Evolutionary conservation across 2,797 vertebrate genomes (phyloP).

Genomic region (Poeciliopsis turneri): DNA sequence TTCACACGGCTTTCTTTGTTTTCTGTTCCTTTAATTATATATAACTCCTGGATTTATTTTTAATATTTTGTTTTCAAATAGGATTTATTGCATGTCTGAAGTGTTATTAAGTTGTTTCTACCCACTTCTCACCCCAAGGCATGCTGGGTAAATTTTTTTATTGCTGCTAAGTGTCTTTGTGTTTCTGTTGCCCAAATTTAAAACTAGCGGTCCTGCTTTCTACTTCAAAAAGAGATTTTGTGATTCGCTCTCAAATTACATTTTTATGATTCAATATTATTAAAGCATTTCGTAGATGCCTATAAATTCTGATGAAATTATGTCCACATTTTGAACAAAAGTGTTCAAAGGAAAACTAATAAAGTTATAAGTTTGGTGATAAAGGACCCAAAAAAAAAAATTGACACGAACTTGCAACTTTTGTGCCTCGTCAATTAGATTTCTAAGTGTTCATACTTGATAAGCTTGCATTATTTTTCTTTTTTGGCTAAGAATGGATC

Average conservation of each 20-base stretch:
- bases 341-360: no score
- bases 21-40: no score
- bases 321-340: no score
- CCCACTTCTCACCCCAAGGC: not conserved
- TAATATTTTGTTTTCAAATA: not conserved
- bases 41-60: not conserved
- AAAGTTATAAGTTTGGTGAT: no score
- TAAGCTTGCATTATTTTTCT: not conserved
- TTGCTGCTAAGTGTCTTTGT: not conserved
- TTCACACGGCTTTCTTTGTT: not conserved
- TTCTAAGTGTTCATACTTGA: not conserved
- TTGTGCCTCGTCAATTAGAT: not conserved
- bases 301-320: no score
- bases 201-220: not conserved
- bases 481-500: not conserved
- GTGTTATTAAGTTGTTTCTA: not conserved
- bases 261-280: no score
- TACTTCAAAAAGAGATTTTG: no score
- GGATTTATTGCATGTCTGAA: not conserved
- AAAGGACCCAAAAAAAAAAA: not conserved
- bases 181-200: not conserved
- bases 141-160: not conserved
- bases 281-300: no score
- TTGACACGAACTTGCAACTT: not conserved
- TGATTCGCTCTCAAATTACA: no score